phyloP scores from a whole-genome alignment of 1,140 invertebrate genomes.

The Trichonephila inaurata region DNA sequence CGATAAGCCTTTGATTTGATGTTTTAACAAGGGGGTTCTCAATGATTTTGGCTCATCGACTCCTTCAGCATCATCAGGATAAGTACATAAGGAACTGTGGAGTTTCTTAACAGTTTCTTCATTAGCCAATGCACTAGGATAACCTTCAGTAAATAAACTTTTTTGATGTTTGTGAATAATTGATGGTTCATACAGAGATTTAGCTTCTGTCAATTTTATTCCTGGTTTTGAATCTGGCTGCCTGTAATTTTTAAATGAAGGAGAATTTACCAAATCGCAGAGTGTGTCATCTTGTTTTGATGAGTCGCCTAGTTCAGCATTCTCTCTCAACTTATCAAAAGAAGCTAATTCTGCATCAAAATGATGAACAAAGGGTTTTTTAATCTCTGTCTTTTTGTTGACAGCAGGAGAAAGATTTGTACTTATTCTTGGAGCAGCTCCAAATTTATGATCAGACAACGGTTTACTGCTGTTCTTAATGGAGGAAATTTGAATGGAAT shows the following conservation, averaged over 20 bases:
- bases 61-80: slow-evolving; percentile 83
- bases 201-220: slow-evolving; percentile 58
- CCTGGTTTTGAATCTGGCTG: background rate
- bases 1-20: slow-evolving; percentile 92
- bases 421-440: background rate
- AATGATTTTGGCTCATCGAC: slow-evolving; percentile 84
- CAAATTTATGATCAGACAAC: background rate
- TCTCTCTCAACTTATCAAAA: slow-evolving; percentile 53
- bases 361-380: background rate
- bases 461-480: background rate
- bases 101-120: slow-evolving; percentile 49
- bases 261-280: slow-evolving; percentile 17
- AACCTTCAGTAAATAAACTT: background rate
- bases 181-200: slow-evolving; percentile 31
- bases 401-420: background rate
- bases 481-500: too few relatives aligned
- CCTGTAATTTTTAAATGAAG: slow-evolving; percentile 68
- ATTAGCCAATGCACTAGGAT: background rate
- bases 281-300: background rate
- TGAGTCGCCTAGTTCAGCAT: too few relatives aligned
- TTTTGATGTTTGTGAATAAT: background rate
- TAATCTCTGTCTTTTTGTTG: background rate
- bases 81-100: slow-evolving; percentile 43
- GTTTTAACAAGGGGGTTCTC: slow-evolving; percentile 86
- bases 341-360: slow-evolving; percentile 13